These are phyloP conservation scores for Caenorhabditis inopinata DNA, from an alignment of 1,140 invertebrate species.

Conservation along the genomic window DNA sequence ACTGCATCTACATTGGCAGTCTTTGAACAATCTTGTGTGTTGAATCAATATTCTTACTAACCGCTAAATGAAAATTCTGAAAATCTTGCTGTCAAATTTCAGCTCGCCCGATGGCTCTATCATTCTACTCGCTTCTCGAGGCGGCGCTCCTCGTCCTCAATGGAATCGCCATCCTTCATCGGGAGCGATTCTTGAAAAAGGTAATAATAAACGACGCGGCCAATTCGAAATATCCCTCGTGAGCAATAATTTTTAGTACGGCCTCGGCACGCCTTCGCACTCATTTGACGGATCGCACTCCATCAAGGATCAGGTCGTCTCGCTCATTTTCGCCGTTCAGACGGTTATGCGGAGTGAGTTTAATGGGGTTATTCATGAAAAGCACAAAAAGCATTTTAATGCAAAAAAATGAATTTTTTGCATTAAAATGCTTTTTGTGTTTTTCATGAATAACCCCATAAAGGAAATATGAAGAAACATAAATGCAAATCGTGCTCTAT, in stretches of 20 bases:
- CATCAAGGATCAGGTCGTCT: conserved; percentile 49
- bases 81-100: too few relatives aligned
- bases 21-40: too few relatives aligned
- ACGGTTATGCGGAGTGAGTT: conserved; percentile 60
- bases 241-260: conserved; percentile 48
- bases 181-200: conserved; percentile 58
- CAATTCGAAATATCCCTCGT: too few relatives aligned
- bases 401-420: neutral
- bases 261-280: conserved; percentile 34
- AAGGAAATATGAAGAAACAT: too few relatives aligned
- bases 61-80: too few relatives aligned
- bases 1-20: too few relatives aligned
- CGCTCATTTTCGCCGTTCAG: conserved; percentile 57
- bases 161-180: conserved; percentile 57
- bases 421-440: neutral
- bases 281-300: conserved; percentile 53
- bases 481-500: too few relatives aligned
- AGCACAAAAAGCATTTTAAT: too few relatives aligned
- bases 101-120: conserved; percentile 33
- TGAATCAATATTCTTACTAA: too few relatives aligned
- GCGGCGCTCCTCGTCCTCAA: conserved; percentile 56
- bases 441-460: too few relatives aligned
- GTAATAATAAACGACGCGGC: conserved; percentile 43
- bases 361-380: conserved; percentile 19
- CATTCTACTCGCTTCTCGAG: conserved; percentile 56